A percentile compares a stretch with the other conserved stretches of the same genome.
Conservation (phyloP, 2,113 vertebrate genomes). For the Grammomys surdaster region DNA sequence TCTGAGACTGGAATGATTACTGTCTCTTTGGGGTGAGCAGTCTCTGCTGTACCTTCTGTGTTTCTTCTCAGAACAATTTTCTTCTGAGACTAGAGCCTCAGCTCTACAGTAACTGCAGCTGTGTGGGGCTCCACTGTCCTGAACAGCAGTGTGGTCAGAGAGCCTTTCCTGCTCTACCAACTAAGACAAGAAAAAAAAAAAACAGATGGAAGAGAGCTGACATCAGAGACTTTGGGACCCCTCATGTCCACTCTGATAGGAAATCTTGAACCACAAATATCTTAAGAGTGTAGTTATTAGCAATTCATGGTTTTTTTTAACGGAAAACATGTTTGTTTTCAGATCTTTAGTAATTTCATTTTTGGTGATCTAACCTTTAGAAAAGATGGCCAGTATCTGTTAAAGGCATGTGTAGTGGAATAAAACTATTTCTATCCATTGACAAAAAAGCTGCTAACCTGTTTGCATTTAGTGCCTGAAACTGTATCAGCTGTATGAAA, state of each 20-base stretch:
- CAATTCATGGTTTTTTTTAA: not conserved
- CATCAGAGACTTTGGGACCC: not conserved
- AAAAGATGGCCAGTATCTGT: not conserved
- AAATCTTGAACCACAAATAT: not conserved
- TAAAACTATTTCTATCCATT: not conserved
- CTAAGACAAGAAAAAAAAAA: not conserved
- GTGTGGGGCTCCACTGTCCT: not conserved
- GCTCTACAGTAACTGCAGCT: not conserved
- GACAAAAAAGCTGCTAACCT: not conserved
- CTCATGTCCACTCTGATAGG: not conserved
- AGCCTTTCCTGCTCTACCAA: not conserved
- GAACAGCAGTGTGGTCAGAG: not conserved
- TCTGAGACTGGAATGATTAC: not conserved
- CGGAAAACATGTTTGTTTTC: not conserved
- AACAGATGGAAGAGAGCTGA: not conserved
- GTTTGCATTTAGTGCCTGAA: not conserved
- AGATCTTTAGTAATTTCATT: not conserved
- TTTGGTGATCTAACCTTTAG: slow-evolving; percentile 22
- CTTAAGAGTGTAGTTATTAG: not conserved
- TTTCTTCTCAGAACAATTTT: not conserved
- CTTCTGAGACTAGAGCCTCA: not conserved
- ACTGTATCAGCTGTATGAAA: not conserved
- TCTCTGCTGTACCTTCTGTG: not conserved
- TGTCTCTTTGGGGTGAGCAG: not conserved
- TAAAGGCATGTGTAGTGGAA: not conserved